Evolutionary conservation across 2,797 vertebrate genomes (phyloP).

Genomic region (Danionella dracula): DNA sequence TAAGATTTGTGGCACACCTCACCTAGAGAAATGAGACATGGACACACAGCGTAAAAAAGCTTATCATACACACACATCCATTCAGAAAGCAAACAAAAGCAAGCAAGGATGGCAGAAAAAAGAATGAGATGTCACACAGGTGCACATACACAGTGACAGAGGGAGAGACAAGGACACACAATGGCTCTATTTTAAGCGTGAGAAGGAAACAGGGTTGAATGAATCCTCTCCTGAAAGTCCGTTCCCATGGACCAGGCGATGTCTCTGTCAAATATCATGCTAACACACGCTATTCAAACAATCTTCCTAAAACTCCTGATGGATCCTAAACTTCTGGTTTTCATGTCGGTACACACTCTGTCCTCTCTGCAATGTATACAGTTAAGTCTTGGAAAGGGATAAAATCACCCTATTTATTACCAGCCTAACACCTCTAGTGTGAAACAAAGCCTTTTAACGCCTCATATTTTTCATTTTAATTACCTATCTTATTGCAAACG

Average conservation of each 20-base stretch:
- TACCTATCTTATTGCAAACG: constrained; percentile 12
- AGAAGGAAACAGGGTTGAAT: constrained; percentile 98
- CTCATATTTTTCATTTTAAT: constrained; percentile 35
- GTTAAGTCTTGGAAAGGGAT: constrained; percentile 1
- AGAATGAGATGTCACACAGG: constrained; percentile 30
- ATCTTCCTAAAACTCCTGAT: constrained; percentile 12
- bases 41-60: background rate
- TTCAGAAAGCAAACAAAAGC: constrained; percentile 16
- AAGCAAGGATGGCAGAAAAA: constrained; percentile 48
- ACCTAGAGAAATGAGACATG: constrained; percentile 67
- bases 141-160: constrained; percentile 40
- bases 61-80: constrained; percentile 9
- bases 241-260: constrained; percentile 96
- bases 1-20: constrained; percentile 99
- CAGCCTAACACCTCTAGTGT: constrained; percentile 37
- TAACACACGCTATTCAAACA: constrained; percentile 3
- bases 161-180: constrained; percentile 81
- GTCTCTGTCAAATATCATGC: constrained; percentile 18
- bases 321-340: background rate
- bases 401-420: constrained; percentile 20
- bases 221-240: constrained; percentile 97
- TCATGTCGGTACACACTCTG: background rate
- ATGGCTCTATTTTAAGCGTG: constrained; percentile 98
- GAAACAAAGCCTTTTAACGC: constrained; percentile 31
- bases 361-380: background rate